These are phyloP conservation scores for Papilio dardanus DNA, from an alignment of 1,140 invertebrate species.

Conservation along the genomic window DNA sequence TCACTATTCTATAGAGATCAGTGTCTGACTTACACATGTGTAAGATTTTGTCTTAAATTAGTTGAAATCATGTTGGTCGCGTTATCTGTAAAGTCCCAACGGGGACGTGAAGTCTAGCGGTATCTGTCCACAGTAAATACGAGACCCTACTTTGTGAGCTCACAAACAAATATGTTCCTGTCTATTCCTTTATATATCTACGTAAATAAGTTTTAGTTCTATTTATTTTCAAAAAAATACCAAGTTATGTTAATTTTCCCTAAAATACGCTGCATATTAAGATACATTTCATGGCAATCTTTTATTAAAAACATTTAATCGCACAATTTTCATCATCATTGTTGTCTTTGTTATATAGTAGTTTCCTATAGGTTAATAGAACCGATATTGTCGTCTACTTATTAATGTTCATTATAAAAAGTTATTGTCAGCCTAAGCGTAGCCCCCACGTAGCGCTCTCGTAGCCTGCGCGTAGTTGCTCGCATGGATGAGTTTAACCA, in stretches of 20 bases:
- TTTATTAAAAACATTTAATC: neutral
- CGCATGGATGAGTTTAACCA: constrained; percentile 17
- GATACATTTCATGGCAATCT: neutral
- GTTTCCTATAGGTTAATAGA: neutral
- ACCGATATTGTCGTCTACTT: neutral
- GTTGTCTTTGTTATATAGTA: too few relatives aligned
- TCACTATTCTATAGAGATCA: too few relatives aligned
- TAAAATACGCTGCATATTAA: neutral
- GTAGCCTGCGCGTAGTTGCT: neutral
- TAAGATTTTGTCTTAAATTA: neutral
- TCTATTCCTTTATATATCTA: neutral
- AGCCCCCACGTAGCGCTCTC: too few relatives aligned
- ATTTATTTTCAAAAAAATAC: neutral
- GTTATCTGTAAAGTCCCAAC: neutral
- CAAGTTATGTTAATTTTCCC: neutral
- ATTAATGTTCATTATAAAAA: neutral
- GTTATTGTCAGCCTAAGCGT: neutral
- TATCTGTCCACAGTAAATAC: neutral
- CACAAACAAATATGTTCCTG: neutral
- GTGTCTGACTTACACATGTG: neutral
- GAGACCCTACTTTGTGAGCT: neutral
- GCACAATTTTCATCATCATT: neutral
- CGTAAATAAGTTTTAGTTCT: neutral
- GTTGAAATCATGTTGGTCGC: neutral
- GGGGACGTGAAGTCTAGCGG: neutral